phyloP scores from a whole-genome alignment of 2,888 invertebrate species.

The Syritta pipiens region DNA sequence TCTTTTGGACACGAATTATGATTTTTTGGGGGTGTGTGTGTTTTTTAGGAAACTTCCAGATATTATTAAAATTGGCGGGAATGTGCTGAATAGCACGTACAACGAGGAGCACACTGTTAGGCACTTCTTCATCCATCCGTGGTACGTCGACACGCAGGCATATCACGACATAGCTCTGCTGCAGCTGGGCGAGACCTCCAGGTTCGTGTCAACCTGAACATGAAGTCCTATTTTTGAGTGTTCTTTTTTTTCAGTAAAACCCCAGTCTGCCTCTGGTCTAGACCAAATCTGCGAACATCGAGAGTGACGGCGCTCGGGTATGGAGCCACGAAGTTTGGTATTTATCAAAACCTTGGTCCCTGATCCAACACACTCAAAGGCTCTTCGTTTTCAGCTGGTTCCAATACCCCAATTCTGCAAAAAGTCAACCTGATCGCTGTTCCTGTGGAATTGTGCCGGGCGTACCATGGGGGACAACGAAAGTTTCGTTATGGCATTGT shows the following conservation, averaged over 20 bases:
- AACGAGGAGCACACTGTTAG: slow-evolving; percentile 35
- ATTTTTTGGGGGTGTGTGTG: too few relatives aligned
- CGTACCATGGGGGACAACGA: slow-evolving; percentile 30
- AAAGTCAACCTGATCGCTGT: slow-evolving; percentile 35
- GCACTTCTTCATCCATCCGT: slow-evolving; percentile 24
- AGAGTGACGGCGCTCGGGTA: slow-evolving; percentile 50
- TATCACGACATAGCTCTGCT: slow-evolving; percentile 47
- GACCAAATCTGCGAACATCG: slow-evolving; percentile 10
- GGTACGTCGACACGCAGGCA: slow-evolving; percentile 7
- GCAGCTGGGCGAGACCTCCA: slow-evolving; percentile 15
- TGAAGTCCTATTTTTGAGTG: not conserved
- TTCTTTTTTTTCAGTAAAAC: slow-evolving; percentile 8
- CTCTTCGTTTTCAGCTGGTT: slow-evolving; percentile 36
- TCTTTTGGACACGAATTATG: not conserved
- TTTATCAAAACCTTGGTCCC: not conserved
- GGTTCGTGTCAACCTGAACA: not conserved
- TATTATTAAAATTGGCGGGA: slow-evolving; percentile 44
- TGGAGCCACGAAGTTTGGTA: slow-evolving; percentile 53
- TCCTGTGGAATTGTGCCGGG: slow-evolving; percentile 2
- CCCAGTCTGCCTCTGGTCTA: slow-evolving; percentile 40
- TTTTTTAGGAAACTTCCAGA: slow-evolving; percentile 44
- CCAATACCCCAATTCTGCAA: slow-evolving; percentile 30
- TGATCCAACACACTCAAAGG: not conserved
- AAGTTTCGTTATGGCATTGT: slow-evolving; percentile 43
- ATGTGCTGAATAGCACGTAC: slow-evolving; percentile 33